Evolutionary conservation across 1,140 invertebrate species (phyloP).

Genomic region (Pissodes strobi): DNA sequence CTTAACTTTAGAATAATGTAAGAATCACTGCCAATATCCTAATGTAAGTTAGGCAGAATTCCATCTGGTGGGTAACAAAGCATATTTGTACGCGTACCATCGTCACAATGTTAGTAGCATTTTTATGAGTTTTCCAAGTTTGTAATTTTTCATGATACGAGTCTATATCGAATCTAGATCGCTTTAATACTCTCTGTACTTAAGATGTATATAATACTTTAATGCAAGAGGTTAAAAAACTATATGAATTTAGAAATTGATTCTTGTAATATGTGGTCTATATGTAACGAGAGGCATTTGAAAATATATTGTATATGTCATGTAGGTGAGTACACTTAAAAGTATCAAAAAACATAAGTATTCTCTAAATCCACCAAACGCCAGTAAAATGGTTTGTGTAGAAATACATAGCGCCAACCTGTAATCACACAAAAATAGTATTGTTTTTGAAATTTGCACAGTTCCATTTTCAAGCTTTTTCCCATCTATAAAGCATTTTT

Average conservation of each 20-base stretch:
- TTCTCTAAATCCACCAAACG: too few species aligned
- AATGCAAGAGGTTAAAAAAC: slow-evolving; percentile 19
- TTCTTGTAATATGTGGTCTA: slow-evolving; percentile 36
- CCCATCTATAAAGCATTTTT: too few species aligned
- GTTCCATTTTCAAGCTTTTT: too few species aligned
- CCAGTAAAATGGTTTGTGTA: too few species aligned
- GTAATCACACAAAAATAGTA: too few species aligned
- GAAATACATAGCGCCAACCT: too few species aligned
- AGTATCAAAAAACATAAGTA: too few species aligned
- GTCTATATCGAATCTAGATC: slow-evolving; percentile 27
- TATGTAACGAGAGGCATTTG: too few species aligned
- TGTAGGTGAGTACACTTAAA: too few species aligned
- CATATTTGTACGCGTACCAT: slow-evolving; percentile 33
- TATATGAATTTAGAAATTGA: slow-evolving; percentile 35
- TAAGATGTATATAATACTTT: slow-evolving; percentile 43
- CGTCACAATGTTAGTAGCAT: slow-evolving; percentile 20
- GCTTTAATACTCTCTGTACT: slow-evolving; percentile 40
- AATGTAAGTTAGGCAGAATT: slow-evolving; percentile 48
- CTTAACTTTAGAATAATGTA: slow-evolving; percentile 43
- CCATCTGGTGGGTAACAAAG: slow-evolving; percentile 29
- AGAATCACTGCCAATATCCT: slow-evolving; percentile 48
- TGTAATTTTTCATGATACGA: slow-evolving; percentile 38
- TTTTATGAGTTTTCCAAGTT: slow-evolving; percentile 30
- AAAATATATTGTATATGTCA: too few species aligned
- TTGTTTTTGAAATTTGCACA: too few species aligned